These are phyloP conservation scores for Zoanthus sansibaricus DNA, from an alignment of 92 coral and sea anemone genomes.

Conservation along the genomic window DNA sequence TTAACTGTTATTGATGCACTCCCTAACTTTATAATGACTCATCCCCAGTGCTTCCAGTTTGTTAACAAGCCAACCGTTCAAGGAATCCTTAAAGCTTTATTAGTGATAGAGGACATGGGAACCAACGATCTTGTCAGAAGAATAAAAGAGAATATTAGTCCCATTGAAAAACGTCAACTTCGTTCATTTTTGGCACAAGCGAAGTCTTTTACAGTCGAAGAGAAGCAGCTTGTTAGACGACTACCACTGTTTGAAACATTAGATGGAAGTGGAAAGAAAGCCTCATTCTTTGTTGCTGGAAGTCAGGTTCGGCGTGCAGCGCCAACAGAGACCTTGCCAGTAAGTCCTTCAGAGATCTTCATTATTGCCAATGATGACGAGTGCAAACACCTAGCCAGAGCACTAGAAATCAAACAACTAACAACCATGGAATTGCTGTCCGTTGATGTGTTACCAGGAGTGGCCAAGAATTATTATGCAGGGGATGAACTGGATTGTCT, in stretches of 20 bases:
- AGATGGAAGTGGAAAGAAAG: conserved; percentile 26
- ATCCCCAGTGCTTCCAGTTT: conserved; percentile 58
- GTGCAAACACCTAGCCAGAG: conserved; percentile 47
- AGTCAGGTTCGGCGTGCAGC: conserved; percentile 45
- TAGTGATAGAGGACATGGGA: conserved; percentile 2
- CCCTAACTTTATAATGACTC: conserved; percentile 50
- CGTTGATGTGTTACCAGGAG: conserved; percentile 47
- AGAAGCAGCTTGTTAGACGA: conserved; percentile 26
- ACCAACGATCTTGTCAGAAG: not conserved
- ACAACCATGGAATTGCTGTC: conserved; percentile 35
- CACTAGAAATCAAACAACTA: conserved; percentile 27
- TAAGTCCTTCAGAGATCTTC: conserved; percentile 21
- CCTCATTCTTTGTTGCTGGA: conserved; percentile 52
- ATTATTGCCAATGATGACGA: conserved; percentile 53
- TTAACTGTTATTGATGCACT: conserved; percentile 55
- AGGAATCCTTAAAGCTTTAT: conserved; percentile 60
- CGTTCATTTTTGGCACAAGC: conserved; percentile 60
- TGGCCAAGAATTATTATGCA: not conserved
- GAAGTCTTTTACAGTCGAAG: not conserved
- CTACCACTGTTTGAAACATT: conserved; percentile 72
- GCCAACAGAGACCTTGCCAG: conserved; percentile 52
- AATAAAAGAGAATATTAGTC: conserved; percentile 11
- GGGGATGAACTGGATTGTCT: conserved; percentile 52
- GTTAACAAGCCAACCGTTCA: conserved; percentile 70
- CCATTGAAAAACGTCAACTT: conserved; percentile 53